Evolutionary conservation across 2,888 invertebrate genomes (phyloP).

Genomic region (Tuberolachnus salignus): DNA sequence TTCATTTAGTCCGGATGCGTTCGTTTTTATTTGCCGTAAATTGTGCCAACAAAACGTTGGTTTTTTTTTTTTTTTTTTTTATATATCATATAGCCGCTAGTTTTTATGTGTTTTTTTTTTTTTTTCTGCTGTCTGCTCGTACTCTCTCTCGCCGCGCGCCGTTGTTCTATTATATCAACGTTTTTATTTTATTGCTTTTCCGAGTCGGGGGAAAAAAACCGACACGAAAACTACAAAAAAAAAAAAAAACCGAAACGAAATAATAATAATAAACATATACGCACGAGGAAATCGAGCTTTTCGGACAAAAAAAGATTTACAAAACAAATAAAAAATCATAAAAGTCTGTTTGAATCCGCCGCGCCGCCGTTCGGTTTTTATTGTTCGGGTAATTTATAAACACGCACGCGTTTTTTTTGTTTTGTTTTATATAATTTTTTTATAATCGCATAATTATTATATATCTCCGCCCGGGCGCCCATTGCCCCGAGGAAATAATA

Average conservation of each 20-base stretch:
- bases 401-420: slow-evolving; percentile 19
- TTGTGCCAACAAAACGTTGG: slow-evolving; percentile 56
- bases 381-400: slow-evolving; percentile 55
- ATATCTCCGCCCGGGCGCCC: too few relatives aligned
- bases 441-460: slow-evolving; percentile 2
- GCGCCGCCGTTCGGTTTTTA: slow-evolving; percentile 35
- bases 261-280: slow-evolving; percentile 36
- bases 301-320: slow-evolving; percentile 37
- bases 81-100: slow-evolving; percentile 16
- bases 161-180: slow-evolving; percentile 55
- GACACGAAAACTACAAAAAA: background rate
- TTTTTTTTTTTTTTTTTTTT: slow-evolving; percentile 6
- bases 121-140: slow-evolving; percentile 9
- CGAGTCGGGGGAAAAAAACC: slow-evolving; percentile 13
- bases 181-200: slow-evolving; percentile 55
- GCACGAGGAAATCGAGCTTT: slow-evolving; percentile 52
- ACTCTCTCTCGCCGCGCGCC: slow-evolving; percentile 1
- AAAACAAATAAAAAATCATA: slow-evolving; percentile 39
- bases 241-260: slow-evolving; percentile 28
- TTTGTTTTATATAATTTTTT: slow-evolving; percentile 18
- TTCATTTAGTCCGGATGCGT: slow-evolving; percentile 56
- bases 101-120: slow-evolving; percentile 27
- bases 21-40: slow-evolving; percentile 57
- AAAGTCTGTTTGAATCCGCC: slow-evolving; percentile 42
- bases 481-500: slow-evolving; percentile 5